These are phyloP conservation scores for Machimus rusticus DNA, from an alignment of 2,888 invertebrate genomes.

Conservation along the genomic window DNA sequence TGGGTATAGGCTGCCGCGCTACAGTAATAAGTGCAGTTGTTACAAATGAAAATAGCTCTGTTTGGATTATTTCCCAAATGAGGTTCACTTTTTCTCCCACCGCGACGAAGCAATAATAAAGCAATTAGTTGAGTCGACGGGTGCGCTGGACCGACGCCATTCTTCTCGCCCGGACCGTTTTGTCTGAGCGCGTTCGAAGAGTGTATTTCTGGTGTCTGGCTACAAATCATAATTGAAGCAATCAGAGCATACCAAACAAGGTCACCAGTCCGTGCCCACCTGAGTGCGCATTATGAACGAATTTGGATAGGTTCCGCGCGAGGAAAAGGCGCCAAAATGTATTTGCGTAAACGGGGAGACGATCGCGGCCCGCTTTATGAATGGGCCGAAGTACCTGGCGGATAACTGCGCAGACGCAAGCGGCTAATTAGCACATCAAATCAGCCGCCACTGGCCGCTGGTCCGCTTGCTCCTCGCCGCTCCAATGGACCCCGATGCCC, in stretches of 20 bases:
- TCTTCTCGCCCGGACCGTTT: neutral
- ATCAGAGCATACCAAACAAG: constrained; percentile 24
- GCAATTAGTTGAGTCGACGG: neutral
- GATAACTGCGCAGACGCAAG: neutral
- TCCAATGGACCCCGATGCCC: neutral
- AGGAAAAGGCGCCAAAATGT: neutral
- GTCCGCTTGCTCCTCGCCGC: neutral
- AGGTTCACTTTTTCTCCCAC: neutral
- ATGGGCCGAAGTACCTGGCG: neutral
- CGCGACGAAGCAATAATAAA: neutral
- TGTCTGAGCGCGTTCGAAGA: neutral
- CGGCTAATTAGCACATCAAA: neutral
- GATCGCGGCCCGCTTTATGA: neutral
- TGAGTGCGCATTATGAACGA: neutral
- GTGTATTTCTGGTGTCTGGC: constrained; percentile 10
- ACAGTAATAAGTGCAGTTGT: neutral
- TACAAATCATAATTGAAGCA: constrained; percentile 5
- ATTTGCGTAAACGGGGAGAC: neutral
- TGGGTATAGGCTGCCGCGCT: neutral
- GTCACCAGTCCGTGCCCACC: neutral
- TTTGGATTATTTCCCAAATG: neutral
- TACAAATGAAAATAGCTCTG: neutral
- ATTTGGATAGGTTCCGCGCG: neutral
- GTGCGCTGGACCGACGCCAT: neutral
- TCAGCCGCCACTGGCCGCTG: neutral